Percentiles rank a stretch among this genome's conserved stretches.
These are phyloP conservation scores for Kradibia gibbosae DNA, from an alignment of 1,140 invertebrate genomes.

Conservation along the genomic window DNA sequence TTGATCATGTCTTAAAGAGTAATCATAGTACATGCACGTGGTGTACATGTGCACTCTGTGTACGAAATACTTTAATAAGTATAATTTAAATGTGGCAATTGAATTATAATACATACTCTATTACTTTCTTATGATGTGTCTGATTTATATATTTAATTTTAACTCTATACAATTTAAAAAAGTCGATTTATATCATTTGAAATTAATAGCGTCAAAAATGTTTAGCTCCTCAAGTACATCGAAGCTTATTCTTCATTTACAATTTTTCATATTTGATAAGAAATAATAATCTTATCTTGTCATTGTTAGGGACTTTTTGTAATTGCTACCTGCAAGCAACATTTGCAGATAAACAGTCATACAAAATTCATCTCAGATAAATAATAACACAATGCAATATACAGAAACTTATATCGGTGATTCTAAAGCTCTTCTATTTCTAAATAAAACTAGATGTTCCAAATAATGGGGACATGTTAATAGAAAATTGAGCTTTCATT, in stretches of 20 bases:
- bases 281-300: background rate
- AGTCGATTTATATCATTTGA: background rate
- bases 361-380: no score
- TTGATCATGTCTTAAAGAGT: slow-evolving; percentile 1
- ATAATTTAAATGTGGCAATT: slow-evolving; percentile 38
- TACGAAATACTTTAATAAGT: slow-evolving; percentile 37
- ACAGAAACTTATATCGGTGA: no score
- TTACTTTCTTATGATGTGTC: slow-evolving; percentile 39
- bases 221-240: no score
- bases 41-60: slow-evolving; percentile 32
- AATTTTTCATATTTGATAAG: background rate
- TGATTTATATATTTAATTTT: slow-evolving; percentile 16
- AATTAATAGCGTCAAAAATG: slow-evolving; percentile 1
- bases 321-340: background rate
- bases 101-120: slow-evolving; percentile 24
- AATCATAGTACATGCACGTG: slow-evolving; percentile 24
- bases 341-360: background rate
- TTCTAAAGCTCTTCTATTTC: no score
- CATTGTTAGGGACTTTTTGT: background rate
- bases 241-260: no score
- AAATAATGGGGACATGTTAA: background rate
- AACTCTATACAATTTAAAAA: slow-evolving; percentile 10
- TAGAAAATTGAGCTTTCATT: background rate
- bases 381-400: no score
- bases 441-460: background rate